Conservation (phyloP, 1,140 invertebrate genomes). For the Aporrectodea caliginosa region DNA sequence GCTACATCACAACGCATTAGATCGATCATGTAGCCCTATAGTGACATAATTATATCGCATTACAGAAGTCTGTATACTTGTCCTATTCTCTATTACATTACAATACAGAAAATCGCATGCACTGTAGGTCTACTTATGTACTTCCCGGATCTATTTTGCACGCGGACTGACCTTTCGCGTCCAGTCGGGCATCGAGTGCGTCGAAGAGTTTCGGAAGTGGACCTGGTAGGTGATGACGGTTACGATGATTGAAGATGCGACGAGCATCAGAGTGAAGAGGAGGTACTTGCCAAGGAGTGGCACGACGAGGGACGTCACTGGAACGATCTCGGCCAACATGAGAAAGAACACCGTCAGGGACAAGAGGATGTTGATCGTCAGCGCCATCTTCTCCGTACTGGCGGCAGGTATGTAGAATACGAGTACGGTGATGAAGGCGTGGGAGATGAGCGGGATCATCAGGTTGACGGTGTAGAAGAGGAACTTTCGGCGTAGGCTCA, state of each 20-base stretch:
- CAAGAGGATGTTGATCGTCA: constrained; percentile 98
- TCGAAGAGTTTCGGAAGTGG: constrained; percentile 92
- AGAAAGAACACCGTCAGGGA: constrained; percentile 99
- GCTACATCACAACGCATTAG: too few relatives aligned
- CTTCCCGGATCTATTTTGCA: neutral
- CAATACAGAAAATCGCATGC: too few relatives aligned
- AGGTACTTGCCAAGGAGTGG: constrained; percentile 97
- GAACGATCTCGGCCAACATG: constrained; percentile 95
- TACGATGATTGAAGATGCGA: constrained; percentile 95
- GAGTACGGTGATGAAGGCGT: constrained; percentile 91
- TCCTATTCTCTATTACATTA: too few relatives aligned
- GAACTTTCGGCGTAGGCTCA: constrained; percentile 53
- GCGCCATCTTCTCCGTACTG: constrained; percentile 95
- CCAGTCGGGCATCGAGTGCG: constrained; percentile 92
- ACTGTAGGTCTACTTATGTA: neutral
- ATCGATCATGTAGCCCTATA: too few relatives aligned
- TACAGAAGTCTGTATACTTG: too few relatives aligned
- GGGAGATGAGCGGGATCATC: constrained; percentile 55
- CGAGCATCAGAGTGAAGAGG: constrained; percentile 98
- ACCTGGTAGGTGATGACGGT: constrained; percentile 97
- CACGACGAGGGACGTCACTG: constrained; percentile 94
- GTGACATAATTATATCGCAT: too few relatives aligned
- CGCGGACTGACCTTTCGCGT: constrained; percentile 68
- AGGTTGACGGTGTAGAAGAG: constrained; percentile 57
- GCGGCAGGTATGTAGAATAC: constrained; percentile 98